These are phyloP conservation scores for Sylvietta virens DNA, from an alignment of 2,113 vertebrate genomes.

Conservation along the genomic window DNA sequence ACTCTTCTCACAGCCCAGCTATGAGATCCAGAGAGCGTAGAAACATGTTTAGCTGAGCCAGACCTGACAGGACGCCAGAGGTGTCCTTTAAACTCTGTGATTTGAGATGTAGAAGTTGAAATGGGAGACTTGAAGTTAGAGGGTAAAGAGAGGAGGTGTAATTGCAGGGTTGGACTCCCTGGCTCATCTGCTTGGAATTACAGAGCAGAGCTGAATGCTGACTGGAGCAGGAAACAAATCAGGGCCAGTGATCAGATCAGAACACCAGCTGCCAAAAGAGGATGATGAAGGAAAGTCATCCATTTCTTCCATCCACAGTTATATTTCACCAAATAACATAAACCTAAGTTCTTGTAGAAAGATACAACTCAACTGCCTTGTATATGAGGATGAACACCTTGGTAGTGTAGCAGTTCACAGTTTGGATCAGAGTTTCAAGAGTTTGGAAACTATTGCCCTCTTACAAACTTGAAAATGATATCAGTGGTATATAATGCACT, in stretches of 20 bases:
- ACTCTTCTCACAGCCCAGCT: neutral
- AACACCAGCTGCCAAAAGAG: conserved; percentile 74
- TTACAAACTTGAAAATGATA: neutral
- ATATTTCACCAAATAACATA: neutral
- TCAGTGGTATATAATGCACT: neutral
- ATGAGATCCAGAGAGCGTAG: neutral
- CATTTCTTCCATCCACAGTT: conserved; percentile 20
- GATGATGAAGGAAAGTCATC: conserved; percentile 60
- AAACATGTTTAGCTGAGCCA: conserved; percentile 33
- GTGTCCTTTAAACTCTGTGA: conserved; percentile 63
- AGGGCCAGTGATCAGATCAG: conserved; percentile 76
- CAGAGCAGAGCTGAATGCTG: conserved; percentile 79
- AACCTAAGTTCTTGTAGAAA: neutral
- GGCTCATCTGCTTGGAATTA: conserved; percentile 85
- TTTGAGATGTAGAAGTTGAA: conserved; percentile 63
- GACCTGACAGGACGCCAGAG: conserved; percentile 59
- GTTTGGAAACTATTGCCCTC: neutral
- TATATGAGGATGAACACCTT: neutral
- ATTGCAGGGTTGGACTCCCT: conserved; percentile 78
- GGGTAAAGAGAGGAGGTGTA: conserved; percentile 75
- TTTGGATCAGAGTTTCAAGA: neutral
- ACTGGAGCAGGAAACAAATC: conserved; percentile 80
- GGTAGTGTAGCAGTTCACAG: fast-evolving
- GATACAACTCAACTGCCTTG: neutral
- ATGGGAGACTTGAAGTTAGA: conserved; percentile 70